Conservation (phyloP, 1,140 invertebrate genomes). For the Tetragnatha versicolor region DNA sequence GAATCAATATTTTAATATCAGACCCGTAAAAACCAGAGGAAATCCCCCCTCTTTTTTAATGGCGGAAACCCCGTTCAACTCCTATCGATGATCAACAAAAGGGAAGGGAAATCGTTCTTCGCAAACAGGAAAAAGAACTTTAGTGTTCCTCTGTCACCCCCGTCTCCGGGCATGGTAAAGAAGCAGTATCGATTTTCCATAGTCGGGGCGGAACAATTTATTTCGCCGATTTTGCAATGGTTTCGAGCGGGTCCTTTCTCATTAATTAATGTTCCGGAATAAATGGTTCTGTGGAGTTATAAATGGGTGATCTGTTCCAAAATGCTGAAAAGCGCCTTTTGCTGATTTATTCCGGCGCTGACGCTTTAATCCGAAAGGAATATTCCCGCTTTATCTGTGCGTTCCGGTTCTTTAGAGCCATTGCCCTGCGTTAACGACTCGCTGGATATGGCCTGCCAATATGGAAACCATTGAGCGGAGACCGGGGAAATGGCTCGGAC, state of each 20-base stretch:
- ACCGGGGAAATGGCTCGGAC: neutral
- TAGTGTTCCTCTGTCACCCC: neutral
- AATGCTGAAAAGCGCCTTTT: neutral
- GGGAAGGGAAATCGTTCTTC: neutral
- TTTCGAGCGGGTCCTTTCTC: neutral
- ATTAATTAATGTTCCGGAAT: conserved; percentile 21
- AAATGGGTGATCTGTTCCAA: neutral
- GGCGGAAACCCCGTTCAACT: neutral
- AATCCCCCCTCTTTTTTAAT: neutral
- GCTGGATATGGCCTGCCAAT: neutral
- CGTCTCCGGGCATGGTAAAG: neutral
- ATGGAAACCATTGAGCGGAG: neutral
- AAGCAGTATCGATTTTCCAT: conserved; percentile 17
- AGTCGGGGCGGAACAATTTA: neutral
- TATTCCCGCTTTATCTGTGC: neutral
- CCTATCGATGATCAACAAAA: neutral
- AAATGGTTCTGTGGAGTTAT: neutral
- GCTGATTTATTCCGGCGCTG: neutral
- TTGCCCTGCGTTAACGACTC: neutral
- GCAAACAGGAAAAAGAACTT: neutral
- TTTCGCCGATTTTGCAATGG: conserved; percentile 15
- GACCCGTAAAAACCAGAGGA: neutral
- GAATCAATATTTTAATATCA: conserved; percentile 9
- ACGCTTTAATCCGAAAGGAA: neutral
- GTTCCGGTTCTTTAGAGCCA: neutral